A percentile compares a stretch with the other conserved stretches of the same genome.
phyloP scores from a whole-genome alignment of 2,797 vertebrate species.

The Synaphobranchus kaupii region DNA sequence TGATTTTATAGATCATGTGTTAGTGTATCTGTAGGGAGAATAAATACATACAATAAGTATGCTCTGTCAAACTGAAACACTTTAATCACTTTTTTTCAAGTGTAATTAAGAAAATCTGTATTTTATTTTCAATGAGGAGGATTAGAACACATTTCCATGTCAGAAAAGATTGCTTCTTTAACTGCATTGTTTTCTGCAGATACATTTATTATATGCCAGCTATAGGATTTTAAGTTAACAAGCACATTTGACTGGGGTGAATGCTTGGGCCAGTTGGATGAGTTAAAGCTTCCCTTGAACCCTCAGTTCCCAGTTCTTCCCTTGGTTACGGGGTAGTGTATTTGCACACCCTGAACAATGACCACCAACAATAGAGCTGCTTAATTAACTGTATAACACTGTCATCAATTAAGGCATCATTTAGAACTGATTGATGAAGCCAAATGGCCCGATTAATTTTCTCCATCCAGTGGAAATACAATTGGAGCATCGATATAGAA shows the following conservation, averaged over 20 bases:
- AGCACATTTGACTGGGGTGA: neutral
- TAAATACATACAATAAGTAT: neutral
- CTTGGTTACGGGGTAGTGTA: constrained; percentile 51
- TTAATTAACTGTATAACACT: constrained; percentile 92
- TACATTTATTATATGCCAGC: neutral
- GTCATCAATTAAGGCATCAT: constrained; percentile 89
- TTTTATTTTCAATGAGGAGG: neutral
- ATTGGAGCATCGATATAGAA: constrained; percentile 70
- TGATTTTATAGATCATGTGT: neutral
- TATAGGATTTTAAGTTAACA: neutral
- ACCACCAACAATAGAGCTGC: constrained; percentile 82
- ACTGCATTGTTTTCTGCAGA: neutral
- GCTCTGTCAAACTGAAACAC: neutral
- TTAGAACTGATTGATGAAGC: constrained; percentile 95
- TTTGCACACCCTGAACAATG: constrained; percentile 74
- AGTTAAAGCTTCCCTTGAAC: constrained; percentile 1
- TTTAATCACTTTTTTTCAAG: neutral
- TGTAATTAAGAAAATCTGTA: neutral
- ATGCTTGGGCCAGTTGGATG: neutral
- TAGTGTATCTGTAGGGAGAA: neutral
- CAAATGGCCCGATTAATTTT: constrained; percentile 90
- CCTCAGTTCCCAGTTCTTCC: constrained; percentile 31
- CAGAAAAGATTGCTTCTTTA: neutral
- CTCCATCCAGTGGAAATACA: constrained; percentile 86
- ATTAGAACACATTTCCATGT: neutral